Base-by-base conservation (phyloP, 2,888 invertebrate species). In the Abrostola tripartita region DNA sequence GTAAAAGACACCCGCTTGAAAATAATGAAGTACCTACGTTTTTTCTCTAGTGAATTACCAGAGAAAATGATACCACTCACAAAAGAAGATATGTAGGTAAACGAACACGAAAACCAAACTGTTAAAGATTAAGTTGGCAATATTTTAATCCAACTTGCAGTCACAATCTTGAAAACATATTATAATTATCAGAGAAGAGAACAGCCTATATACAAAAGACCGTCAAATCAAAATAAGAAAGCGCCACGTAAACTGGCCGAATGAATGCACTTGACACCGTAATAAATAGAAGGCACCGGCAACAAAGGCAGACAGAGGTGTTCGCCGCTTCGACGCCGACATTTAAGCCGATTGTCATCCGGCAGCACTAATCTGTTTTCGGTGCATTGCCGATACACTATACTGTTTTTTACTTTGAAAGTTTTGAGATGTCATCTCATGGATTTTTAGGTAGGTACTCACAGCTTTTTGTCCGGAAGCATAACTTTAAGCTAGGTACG, bases 201-300 rank as follows among this genome's bases (percentile, higher is more conserved):
- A 69, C 86, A 78, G 6, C 83, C 87, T 87, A 83, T 86, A 85
- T 68, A 83, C 62, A 68, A 79, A 77, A 75, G 81, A 76, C 70
- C 64, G 80, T 73, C 70, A 79, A 76, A 85, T 81, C 79, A 73
- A 81, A 86, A 85, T 81, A 86, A 82, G 85, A 89, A 89, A 89
- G 87, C 88, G 87, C 88, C 88, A 85, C 85, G 84, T 85, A 86
- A 86, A 85, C 82, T 79, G 81, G 85, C 81, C 82, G 85, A 84
- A 83, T 88, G 87, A 88, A 88, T 86, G 88, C 90, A 90, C 89
- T 91, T 90, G 91, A 90, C 91, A 89, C 89, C 85, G 84, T 88
- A 89, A 90, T 88, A 90, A 90, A 92, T 89, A 89, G 89, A 84
- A 84, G 83, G 81, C 82, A 76, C 63, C 73, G 78, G 68, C 72